These are phyloP conservation scores for Acanthosepion pharaonis DNA, from an alignment of 2,888 invertebrate genomes.

Conservation along the genomic window DNA sequence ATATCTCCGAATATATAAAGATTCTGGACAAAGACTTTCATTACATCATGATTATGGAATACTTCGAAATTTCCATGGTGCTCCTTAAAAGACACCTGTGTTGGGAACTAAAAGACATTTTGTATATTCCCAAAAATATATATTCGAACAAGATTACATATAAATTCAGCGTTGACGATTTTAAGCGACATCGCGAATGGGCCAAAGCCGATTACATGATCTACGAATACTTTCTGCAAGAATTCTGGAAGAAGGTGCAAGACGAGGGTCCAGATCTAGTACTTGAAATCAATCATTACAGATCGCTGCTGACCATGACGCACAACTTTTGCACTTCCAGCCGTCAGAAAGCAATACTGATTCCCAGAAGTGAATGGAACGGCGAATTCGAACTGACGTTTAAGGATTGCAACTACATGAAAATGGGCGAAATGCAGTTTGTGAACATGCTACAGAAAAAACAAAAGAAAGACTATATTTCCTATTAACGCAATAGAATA, in stretches of 20 bases:
- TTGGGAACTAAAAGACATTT: constrained; percentile 66
- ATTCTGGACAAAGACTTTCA: constrained; percentile 61
- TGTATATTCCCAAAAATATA: constrained; percentile 58
- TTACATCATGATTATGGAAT: constrained; percentile 68
- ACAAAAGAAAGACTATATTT: neutral
- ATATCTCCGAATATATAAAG: constrained; percentile 55
- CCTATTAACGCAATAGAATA: neutral
- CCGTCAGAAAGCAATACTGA: neutral
- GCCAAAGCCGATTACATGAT: constrained; percentile 63
- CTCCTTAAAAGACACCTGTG: constrained; percentile 65
- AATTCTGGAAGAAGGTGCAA: constrained; percentile 56
- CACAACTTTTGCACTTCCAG: neutral
- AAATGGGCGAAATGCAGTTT: neutral
- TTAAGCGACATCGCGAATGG: constrained; percentile 56
- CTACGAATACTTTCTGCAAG: constrained; percentile 62
- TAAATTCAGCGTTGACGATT: constrained; percentile 49
- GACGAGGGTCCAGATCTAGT: constrained; percentile 52
- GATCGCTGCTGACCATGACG: neutral
- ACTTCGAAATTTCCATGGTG: constrained; percentile 70
- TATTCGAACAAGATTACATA: neutral
- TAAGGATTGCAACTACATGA: neutral
- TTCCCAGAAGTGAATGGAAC: neutral
- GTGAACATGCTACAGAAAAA: neutral
- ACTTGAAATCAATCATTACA: constrained; percentile 53
- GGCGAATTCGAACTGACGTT: neutral